Conservation (phyloP, 2,888 invertebrate species). For the Phragmatobia fuliginosa region DNA sequence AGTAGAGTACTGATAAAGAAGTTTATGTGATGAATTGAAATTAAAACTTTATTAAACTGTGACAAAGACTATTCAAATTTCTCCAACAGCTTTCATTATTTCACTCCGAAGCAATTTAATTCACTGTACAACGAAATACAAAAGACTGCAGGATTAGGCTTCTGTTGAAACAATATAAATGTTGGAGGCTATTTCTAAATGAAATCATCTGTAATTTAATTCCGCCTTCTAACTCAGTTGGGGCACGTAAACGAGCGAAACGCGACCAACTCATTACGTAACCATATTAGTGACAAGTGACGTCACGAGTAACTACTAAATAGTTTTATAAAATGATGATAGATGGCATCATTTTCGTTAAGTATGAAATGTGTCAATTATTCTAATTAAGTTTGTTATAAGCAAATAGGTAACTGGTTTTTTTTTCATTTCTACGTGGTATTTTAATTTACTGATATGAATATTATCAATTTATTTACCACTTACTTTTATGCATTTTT, state of each 20-base stretch:
- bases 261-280: constrained; percentile 30
- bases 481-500: no score
- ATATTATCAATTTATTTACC: no score
- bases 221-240: constrained; percentile 48
- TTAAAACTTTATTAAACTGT: background rate
- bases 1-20: no score
- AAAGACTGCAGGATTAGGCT: constrained; percentile 31
- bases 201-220: constrained; percentile 57
- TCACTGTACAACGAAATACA: constrained; percentile 36
- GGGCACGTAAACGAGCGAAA: constrained; percentile 35
- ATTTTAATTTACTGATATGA: no score
- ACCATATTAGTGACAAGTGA: constrained; percentile 26
- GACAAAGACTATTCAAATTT: background rate
- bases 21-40: background rate
- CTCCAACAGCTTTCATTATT: constrained; percentile 13
- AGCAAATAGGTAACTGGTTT: no score
- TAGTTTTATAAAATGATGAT: constrained; percentile 2
- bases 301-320: constrained; percentile 5
- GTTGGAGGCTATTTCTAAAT: constrained; percentile 50
- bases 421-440: no score
- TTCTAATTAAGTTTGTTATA: no score
- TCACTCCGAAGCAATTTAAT: constrained; percentile 24
- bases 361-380: background rate
- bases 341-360: constrained; percentile 29
- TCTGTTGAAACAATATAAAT: constrained; percentile 25